phyloP scores from a whole-genome alignment of 2,888 invertebrate genomes.

The Meteorus cinctellus region DNA sequence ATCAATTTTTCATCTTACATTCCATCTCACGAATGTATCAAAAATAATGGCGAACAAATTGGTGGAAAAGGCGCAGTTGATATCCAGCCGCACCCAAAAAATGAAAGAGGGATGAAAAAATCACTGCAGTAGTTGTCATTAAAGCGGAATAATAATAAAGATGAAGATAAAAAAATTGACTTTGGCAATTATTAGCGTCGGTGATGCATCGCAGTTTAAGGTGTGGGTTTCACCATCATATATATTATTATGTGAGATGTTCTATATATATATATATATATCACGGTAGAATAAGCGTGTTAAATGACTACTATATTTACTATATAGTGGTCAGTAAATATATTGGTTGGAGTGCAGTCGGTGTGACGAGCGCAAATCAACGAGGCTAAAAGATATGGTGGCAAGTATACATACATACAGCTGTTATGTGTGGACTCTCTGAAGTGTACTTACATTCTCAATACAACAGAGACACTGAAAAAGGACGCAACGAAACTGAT shows the following conservation, averaged over 20 bases:
- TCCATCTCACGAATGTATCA: too few relatives aligned
- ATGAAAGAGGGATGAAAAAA: not conserved
- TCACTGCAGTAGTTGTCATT: not conserved
- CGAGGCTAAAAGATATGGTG: conserved; percentile 2
- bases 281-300: conserved; percentile 13
- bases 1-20: too few relatives aligned
- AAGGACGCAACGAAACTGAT: not conserved
- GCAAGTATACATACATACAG: not conserved
- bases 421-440: not conserved
- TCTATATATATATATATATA: not conserved
- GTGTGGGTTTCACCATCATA: not conserved
- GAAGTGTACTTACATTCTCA: conserved; percentile 3
- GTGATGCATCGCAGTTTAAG: conserved; percentile 1
- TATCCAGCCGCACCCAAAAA: not conserved
- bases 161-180: not conserved
- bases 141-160: not conserved
- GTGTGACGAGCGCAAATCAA: conserved; percentile 6
- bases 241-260: not conserved
- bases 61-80: not conserved
- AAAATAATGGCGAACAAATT: not conserved
- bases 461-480: not conserved
- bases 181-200: not conserved
- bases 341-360: not conserved
- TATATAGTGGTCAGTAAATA: conserved; percentile 5
- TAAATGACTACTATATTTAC: conserved; percentile 1